Evolutionary conservation across 64 coral and sea anemone genomes (phyloP).

Genomic region (Pocillopora damicornis): DNA sequence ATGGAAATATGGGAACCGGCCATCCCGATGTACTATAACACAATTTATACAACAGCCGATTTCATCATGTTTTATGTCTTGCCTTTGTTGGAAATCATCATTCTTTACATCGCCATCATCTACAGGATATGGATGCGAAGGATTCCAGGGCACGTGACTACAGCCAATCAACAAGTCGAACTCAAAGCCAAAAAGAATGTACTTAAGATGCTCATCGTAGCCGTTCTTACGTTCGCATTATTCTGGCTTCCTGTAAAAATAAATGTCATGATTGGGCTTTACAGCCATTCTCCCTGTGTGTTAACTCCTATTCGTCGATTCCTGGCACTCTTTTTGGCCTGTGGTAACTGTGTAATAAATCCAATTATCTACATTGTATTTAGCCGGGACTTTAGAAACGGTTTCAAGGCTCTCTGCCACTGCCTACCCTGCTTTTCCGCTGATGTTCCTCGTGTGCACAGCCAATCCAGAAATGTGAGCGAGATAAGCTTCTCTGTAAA

Average conservation of each 20-base stretch:
- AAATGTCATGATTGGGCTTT: neutral
- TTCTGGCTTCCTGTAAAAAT: slow-evolving; percentile 40
- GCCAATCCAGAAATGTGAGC: too few relatives aligned
- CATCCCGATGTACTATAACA: neutral
- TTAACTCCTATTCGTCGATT: neutral
- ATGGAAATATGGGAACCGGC: slow-evolving; percentile 19
- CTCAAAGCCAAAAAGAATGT: slow-evolving; percentile 44
- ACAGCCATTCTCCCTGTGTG: neutral
- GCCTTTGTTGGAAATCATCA: slow-evolving; percentile 34
- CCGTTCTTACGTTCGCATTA: slow-evolving; percentile 47
- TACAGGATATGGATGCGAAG: slow-evolving; percentile 57
- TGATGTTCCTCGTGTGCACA: too few relatives aligned
- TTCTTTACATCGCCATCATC: slow-evolving; percentile 47
- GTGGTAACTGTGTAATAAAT: too few relatives aligned
- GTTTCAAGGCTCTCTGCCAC: too few relatives aligned
- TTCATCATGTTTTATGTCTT: slow-evolving; percentile 45
- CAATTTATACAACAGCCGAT: slow-evolving; percentile 22
- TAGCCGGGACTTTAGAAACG: too few relatives aligned
- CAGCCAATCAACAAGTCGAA: slow-evolving; percentile 56
- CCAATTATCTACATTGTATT: too few relatives aligned
- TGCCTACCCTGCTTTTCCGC: neutral
- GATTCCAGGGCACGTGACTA: slow-evolving; percentile 46
- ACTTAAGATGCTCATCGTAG: slow-evolving; percentile 51
- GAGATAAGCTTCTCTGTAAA: neutral
- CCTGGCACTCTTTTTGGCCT: too few relatives aligned